Evolutionary conservation across 1,140 invertebrate genomes (phyloP).

Genomic region (Choristoneura fumiferana): DNA sequence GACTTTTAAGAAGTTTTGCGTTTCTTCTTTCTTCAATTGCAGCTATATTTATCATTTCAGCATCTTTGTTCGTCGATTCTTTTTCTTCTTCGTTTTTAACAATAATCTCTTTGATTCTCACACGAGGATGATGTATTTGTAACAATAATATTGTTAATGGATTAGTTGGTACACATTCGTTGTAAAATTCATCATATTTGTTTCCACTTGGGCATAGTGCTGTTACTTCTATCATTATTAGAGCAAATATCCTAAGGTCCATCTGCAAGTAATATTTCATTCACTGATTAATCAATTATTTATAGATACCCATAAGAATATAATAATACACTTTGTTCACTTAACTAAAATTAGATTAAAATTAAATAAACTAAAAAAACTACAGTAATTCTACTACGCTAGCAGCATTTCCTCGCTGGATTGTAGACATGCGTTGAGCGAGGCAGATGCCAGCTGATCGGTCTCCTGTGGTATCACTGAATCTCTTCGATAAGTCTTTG

Average conservation of each 20-base stretch:
- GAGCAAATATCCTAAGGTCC: not conserved
- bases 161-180: not conserved
- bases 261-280: conserved; percentile 8
- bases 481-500: too few relatives aligned
- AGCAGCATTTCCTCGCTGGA: too few relatives aligned
- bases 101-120: not conserved
- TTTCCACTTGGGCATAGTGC: not conserved
- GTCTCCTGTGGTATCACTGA: too few relatives aligned
- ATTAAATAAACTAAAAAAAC: too few relatives aligned
- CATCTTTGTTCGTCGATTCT: not conserved
- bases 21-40: not conserved
- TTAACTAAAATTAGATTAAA: too few relatives aligned
- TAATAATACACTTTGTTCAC: too few relatives aligned
- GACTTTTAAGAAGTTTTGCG: not conserved
- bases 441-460: too few relatives aligned
- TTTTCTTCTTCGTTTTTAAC: not conserved
- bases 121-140: not conserved
- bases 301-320: too few relatives aligned
- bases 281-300: not conserved
- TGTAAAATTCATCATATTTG: not conserved
- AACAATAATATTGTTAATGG: not conserved
- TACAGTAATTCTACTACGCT: too few relatives aligned
- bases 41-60: not conserved
- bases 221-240: not conserved
- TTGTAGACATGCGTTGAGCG: too few relatives aligned